Evolutionary conservation across 2,888 invertebrate species (phyloP).

Genomic region (Diarsia dahlii): DNA sequence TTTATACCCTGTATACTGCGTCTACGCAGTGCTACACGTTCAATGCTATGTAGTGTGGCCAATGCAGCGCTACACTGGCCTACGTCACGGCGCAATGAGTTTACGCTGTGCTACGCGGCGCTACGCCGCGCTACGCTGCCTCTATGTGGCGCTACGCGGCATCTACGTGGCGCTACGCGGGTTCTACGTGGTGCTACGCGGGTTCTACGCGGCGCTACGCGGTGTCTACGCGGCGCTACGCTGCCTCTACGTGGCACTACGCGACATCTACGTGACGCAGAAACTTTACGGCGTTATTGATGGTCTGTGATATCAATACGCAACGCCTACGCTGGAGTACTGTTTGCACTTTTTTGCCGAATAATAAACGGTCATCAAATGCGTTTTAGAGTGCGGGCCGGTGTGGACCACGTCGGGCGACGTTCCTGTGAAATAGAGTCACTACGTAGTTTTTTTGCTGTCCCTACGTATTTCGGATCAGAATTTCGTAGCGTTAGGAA

Average conservation of each 20-base stretch:
- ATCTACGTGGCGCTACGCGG: neutral
- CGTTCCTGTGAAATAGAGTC: neutral
- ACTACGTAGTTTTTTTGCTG: neutral
- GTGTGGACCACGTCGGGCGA: neutral
- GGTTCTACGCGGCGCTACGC: neutral
- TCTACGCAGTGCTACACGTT: neutral
- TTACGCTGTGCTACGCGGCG: too few species aligned
- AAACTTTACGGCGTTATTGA: neutral
- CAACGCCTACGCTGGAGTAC: neutral
- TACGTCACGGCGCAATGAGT: neutral
- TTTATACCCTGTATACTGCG: neutral
- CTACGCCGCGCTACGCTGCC: too few species aligned
- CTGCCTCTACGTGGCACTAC: slow-evolving; percentile 1
- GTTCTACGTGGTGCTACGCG: neutral
- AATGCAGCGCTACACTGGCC: neutral
- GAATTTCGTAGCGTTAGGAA: neutral
- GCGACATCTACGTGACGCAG: neutral
- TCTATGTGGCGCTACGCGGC: neutral
- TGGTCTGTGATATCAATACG: neutral
- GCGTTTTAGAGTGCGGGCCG: neutral
- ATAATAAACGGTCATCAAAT: slow-evolving; percentile 2
- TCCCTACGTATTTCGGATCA: neutral
- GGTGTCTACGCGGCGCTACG: slow-evolving; percentile 1
- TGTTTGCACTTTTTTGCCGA: neutral
- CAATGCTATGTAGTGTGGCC: too few species aligned